These are phyloP conservation scores for Lepidotrigona ventralis DNA, from an alignment of 1,140 invertebrate genomes.

Conservation along the genomic window DNA sequence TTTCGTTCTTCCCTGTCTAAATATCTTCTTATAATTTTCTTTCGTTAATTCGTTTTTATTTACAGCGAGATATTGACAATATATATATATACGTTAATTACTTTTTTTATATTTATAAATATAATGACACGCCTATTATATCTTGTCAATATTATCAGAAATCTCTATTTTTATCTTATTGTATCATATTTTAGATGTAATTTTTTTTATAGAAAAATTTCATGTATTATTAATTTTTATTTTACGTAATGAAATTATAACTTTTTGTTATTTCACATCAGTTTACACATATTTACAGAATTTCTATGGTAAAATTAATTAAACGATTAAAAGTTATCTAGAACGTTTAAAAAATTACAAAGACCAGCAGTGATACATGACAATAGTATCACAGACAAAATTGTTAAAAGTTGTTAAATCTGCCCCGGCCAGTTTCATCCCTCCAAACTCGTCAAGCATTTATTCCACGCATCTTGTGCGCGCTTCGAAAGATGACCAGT, in stretches of 20 bases:
- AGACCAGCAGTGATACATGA: too few relatives aligned
- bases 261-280: background rate
- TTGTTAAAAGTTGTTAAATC: constrained; percentile 27
- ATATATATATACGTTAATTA: background rate
- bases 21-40: too few relatives aligned
- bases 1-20: background rate
- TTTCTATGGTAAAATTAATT: background rate
- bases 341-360: background rate
- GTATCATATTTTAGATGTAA: background rate
- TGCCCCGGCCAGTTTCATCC: constrained; percentile 59
- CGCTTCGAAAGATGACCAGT: constrained; percentile 70
- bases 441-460: constrained; percentile 38
- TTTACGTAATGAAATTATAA: background rate
- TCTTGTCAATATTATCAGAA: background rate
- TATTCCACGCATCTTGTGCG: constrained; percentile 45
- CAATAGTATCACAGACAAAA: background rate
- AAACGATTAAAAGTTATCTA: background rate
- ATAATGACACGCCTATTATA: background rate
- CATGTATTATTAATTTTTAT: background rate
- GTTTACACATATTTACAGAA: background rate
- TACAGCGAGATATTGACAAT: too few relatives aligned
- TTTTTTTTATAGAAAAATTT: background rate
- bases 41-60: background rate
- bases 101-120: background rate
- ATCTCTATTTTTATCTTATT: background rate